Evolutionary conservation across 2,888 invertebrate species (phyloP).

Genomic region (Polydrusus pterygomalis): DNA sequence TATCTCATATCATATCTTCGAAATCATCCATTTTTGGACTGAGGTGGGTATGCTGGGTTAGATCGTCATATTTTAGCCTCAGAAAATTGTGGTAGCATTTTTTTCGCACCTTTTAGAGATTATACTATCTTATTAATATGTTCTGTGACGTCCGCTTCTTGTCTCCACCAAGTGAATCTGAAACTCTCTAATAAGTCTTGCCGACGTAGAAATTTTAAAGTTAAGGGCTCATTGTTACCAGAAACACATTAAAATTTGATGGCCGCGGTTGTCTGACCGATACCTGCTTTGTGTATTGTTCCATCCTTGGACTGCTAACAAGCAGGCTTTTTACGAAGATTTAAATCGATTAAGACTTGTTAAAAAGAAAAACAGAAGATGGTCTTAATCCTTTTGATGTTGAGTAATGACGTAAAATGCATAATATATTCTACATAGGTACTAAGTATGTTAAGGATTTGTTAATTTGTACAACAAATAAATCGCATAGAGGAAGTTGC

Average conservation of each 20-base stretch:
- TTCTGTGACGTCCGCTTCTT: no score
- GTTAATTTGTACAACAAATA: background rate
- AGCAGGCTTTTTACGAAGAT: conserved; percentile 33
- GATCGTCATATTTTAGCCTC: no score
- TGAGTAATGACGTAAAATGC: background rate
- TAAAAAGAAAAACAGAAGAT: conserved; percentile 24
- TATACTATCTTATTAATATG: no score
- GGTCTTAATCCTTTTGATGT: background rate
- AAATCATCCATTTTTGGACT: no score
- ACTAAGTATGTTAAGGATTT: background rate
- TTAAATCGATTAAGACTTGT: conserved; percentile 37
- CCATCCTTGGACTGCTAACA: conserved; percentile 33
- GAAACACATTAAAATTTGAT: conserved; percentile 41
- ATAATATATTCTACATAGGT: no score
- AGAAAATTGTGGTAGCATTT: no score
- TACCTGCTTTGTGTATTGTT: conserved; percentile 39
- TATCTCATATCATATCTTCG: no score
- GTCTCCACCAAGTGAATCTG: no score
- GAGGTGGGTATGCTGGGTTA: no score
- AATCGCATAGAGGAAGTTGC: no score
- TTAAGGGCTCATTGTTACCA: conserved; percentile 31
- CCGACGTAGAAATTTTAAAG: background rate
- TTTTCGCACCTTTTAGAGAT: no score
- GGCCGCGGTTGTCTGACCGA: conserved; percentile 35
- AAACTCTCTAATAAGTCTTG: background rate